These are phyloP conservation scores for Pseudolycoriella hygida DNA, from an alignment of 2,888 invertebrate species.

Conservation along the genomic window DNA sequence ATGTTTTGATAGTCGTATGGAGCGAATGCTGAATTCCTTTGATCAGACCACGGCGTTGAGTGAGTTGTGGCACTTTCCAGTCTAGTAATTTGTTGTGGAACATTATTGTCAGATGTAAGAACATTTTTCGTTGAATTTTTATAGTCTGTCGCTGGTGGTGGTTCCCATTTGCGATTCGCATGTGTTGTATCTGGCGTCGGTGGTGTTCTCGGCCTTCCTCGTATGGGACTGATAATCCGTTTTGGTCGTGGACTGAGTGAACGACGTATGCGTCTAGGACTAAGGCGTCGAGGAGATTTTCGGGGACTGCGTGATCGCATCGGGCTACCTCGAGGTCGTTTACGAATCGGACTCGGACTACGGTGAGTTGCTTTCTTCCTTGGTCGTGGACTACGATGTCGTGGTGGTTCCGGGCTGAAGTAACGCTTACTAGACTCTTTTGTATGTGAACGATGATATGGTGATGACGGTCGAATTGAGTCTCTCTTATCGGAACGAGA, in stretches of 20 bases:
- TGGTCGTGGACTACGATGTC: not conserved
- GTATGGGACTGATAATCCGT: not conserved
- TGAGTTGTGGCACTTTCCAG: too few relatives aligned
- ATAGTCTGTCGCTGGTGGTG: not conserved
- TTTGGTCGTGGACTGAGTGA: not conserved
- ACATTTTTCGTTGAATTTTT: not conserved
- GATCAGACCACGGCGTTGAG: too few relatives aligned
- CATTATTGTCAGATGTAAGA: too few relatives aligned
- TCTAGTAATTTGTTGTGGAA: too few relatives aligned
- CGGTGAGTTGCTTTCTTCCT: not conserved
- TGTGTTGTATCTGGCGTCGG: not conserved
- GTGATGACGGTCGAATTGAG: not conserved
- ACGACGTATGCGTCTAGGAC: not conserved
- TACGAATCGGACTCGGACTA: not conserved
- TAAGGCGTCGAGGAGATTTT: not conserved
- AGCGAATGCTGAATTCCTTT: too few relatives aligned
- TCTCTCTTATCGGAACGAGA: not conserved
- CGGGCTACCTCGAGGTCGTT: not conserved
- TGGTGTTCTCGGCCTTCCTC: not conserved
- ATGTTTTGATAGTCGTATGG: too few relatives aligned
- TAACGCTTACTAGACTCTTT: not conserved
- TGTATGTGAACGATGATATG: not conserved
- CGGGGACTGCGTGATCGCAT: not conserved
- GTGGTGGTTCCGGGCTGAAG: not conserved
- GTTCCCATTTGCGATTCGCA: too few relatives aligned